phyloP scores from a whole-genome alignment of 2,888 invertebrate species.

The Neelides folsomi region DNA sequence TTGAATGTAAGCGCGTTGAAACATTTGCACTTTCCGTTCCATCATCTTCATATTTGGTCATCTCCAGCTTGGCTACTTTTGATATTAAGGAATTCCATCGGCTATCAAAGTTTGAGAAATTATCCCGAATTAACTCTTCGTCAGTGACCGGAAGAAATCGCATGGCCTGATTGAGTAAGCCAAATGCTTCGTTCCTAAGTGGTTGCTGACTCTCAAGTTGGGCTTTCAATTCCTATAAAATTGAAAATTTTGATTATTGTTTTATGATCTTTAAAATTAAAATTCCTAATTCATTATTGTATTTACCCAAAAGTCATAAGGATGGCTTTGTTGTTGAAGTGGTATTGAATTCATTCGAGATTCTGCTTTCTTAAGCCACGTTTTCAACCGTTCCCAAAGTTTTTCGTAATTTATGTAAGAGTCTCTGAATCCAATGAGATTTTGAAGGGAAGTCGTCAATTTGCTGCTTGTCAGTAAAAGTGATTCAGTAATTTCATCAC shows the following conservation, averaged over 20 bases:
- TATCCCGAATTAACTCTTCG: slow-evolving; percentile 65
- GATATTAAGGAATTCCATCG: slow-evolving; percentile 47
- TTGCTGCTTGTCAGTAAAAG: slow-evolving; percentile 61
- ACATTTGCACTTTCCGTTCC: slow-evolving; percentile 45
- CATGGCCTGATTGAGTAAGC: slow-evolving; percentile 61
- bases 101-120: slow-evolving; percentile 61
- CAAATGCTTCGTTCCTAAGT: slow-evolving; percentile 56
- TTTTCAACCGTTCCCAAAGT: slow-evolving; percentile 57
- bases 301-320: slow-evolving; percentile 65
- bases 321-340: slow-evolving; percentile 52
- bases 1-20: slow-evolving; percentile 56
- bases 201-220: slow-evolving; percentile 72
- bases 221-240: slow-evolving; percentile 58
- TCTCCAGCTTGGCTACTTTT: slow-evolving; percentile 21
- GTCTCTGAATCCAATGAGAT: slow-evolving; percentile 51
- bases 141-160: slow-evolving; percentile 69
- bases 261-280: not conserved
- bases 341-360: slow-evolving; percentile 53
- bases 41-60: slow-evolving; percentile 17
- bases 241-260: not conserved
- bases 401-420: slow-evolving; percentile 49
- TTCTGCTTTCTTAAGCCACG: slow-evolving; percentile 62
- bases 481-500: slow-evolving; percentile 56
- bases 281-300: not conserved
- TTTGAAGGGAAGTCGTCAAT: slow-evolving; percentile 56